Base-by-base conservation (phyloP, 1,140 invertebrate species). In the Drosophila parvula region DNA sequence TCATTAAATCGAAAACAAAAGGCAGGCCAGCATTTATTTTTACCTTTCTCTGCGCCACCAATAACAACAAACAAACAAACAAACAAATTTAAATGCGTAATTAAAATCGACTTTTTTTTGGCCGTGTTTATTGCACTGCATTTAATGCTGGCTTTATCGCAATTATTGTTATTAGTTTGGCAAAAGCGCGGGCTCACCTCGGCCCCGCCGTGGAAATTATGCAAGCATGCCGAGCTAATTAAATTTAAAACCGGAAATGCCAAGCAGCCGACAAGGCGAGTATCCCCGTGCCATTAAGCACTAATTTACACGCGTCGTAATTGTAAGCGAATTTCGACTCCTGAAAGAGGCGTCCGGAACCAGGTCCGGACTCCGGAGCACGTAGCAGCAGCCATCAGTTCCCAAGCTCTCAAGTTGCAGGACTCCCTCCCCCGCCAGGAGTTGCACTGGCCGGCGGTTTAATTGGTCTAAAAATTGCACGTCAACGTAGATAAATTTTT, bases 1-100 rank as follows among this genome's bases (percentile, higher is more conserved):
- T 88, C 84, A 88, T 88, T 88, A 88, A 88, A 89, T 88, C 63
- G 83, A 89, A 83, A 88, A 88, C 83, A 88, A 88, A 86, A 88
- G 83, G 83, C 64, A 51, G 58, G 43, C 65, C 62, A 40, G 71
- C 64, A 79, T 86, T 89, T 88, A 88, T 74, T 75, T 74, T 75
- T 65, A 57, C 73, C 60, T 56, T 53, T 65, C 34, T 5, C 71
- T 28, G 16, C 32, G n/a, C 27, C 56, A 16, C 57, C 41, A 60
- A 74, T 43, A 69, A 69, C 69, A 77, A 76, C 58, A 67, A 65
- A 45, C 74, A 57, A 58, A 45, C 74, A 50, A 86, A 79, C 51
- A 55, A 55, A 83, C 83, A 86, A 70, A 83, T 79, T 82, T 85
- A 86, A 88, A 82, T 85, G 64, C 79, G 71, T 79, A 88, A 88